A percentile compares a stretch with the other conserved stretches of the same genome.
Evolutionary conservation across 2,113 vertebrate genomes (phyloP).

Genomic region (Oxyura jamaicensis): DNA sequence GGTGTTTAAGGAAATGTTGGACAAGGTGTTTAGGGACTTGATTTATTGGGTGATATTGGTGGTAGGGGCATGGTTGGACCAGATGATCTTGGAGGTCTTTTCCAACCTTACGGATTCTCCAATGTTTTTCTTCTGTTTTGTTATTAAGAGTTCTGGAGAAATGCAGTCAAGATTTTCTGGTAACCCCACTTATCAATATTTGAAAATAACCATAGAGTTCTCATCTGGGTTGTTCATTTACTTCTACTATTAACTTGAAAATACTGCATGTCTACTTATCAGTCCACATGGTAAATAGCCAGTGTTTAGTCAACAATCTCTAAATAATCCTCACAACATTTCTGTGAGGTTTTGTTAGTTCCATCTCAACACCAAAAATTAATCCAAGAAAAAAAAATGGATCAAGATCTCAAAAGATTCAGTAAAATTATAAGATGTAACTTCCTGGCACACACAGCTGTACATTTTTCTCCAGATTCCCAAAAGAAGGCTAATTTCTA

Average conservation of each 20-base stretch:
- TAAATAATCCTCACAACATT: not conserved
- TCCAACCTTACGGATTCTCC: no score
- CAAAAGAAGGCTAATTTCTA: not conserved
- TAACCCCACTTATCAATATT: not conserved
- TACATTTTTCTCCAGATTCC: not conserved
- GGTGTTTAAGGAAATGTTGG: no score
- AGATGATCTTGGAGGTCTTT: no score
- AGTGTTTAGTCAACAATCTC: not conserved
- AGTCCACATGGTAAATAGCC: not conserved
- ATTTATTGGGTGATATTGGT: no score
- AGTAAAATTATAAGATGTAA: not conserved
- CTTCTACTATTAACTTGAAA: not conserved
- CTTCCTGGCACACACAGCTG: accelerated
- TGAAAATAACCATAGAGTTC: not conserved
- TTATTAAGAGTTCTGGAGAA: not conserved
- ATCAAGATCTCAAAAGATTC: not conserved
- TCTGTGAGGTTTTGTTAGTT: not conserved
- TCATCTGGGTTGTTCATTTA: not conserved
- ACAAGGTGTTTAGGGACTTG: no score
- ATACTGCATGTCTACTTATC: not conserved
- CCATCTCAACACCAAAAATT: not conserved
- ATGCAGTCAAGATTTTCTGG: not conserved
- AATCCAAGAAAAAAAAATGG: not conserved
- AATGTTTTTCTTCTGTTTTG: not conserved
- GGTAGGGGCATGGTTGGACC: no score